A percentile compares a stretch with the other conserved stretches of the same genome.
phyloP scores from a whole-genome alignment of 1,140 invertebrate genomes.

The Bombus turneri region DNA sequence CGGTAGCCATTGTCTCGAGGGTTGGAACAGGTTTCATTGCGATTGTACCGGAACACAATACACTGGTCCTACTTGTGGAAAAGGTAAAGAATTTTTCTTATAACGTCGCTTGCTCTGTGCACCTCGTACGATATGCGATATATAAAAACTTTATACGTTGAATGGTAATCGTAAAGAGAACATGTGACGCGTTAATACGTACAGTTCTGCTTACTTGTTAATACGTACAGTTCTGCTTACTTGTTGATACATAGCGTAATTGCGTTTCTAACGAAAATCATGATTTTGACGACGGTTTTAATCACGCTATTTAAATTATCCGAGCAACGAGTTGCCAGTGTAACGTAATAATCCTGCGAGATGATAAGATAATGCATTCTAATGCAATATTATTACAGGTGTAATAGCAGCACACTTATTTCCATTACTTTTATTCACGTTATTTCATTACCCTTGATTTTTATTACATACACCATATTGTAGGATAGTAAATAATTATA shows the following conservation, averaged over 20 bases:
- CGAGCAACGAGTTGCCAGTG: neutral
- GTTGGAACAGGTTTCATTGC: constrained; percentile 98
- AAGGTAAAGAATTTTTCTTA: constrained; percentile 84
- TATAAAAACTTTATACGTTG: no score
- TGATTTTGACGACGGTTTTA: neutral
- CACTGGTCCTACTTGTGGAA: constrained; percentile 95
- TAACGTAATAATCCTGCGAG: neutral
- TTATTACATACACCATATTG: neutral
- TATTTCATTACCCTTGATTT: neutral
- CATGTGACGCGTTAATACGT: neutral
- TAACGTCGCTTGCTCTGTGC: neutral
- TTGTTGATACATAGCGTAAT: neutral
- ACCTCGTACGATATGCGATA: neutral
- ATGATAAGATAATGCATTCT: neutral
- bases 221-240: neutral
- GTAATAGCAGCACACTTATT: neutral
- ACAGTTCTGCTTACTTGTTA: neutral
- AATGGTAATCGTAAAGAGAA: no score
- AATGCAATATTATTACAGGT: neutral
- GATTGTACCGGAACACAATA: constrained; percentile 96
- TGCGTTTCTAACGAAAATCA: neutral
- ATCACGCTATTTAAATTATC: neutral
- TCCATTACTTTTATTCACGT: neutral
- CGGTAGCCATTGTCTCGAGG: constrained; percentile 93
- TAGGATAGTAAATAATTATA: no score